phyloP scores from a whole-genome alignment of 64 coral and sea anemone species.

The Catalaphyllia jardinei region DNA sequence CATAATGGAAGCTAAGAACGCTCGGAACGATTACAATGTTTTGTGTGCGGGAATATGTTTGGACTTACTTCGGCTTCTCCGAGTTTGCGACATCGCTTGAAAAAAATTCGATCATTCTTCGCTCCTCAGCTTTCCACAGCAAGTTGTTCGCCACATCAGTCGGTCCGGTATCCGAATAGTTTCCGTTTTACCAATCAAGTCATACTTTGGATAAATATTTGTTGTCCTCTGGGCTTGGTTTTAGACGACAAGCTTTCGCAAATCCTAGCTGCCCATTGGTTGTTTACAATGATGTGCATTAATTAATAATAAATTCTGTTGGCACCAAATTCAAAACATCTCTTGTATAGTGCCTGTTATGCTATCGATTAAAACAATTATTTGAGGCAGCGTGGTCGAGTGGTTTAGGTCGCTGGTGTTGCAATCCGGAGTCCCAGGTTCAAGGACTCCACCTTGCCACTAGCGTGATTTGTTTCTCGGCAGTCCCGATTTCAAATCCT shows the following conservation, averaged over 20 bases:
- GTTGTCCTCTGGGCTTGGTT: not conserved
- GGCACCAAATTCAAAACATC: not conserved
- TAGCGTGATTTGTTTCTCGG: too few relatives aligned
- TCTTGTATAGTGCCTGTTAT: not conserved
- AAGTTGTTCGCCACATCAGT: not conserved
- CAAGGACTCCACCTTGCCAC: too few relatives aligned
- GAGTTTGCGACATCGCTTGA: slow-evolving; percentile 8
- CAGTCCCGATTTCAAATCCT: too few relatives aligned
- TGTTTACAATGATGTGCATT: not conserved
- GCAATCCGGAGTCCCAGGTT: too few relatives aligned
- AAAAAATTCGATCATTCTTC: slow-evolving; percentile 8
- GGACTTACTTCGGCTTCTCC: slow-evolving; percentile 26
- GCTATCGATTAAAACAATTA: too few relatives aligned
- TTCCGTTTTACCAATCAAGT: not conserved
- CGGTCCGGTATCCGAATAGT: not conserved
- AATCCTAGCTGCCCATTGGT: not conserved
- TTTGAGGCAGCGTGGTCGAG: too few relatives aligned
- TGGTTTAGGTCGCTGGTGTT: too few relatives aligned
- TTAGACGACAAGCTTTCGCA: not conserved
- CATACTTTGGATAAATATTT: not conserved
- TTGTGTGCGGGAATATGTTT: not conserved
- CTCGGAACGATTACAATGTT: not conserved
- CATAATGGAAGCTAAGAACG: not conserved
- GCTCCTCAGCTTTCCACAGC: not conserved
- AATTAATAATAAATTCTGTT: not conserved